These are phyloP conservation scores for Chromobotia macracanthus DNA, from an alignment of 2,797 vertebrate species.

Conservation along the genomic window DNA sequence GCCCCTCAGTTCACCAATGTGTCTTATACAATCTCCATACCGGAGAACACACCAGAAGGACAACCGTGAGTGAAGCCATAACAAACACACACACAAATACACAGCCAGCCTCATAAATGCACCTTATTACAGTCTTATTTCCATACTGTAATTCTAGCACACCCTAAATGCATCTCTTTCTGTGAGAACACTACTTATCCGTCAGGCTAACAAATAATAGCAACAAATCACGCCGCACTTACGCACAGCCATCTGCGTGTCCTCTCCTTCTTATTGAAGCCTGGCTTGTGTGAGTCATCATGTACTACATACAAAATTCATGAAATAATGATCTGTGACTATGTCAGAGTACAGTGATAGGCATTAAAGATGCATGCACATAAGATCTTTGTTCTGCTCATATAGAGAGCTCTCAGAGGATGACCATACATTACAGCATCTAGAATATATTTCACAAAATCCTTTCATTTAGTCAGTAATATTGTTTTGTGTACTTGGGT, in stretches of 20 bases:
- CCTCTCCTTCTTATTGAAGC: constrained; percentile 26
- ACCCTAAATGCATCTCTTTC: constrained; percentile 23
- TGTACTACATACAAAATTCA: constrained; percentile 48
- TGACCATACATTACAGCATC: background rate
- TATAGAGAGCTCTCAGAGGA: constrained; percentile 9
- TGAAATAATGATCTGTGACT: constrained; percentile 49
- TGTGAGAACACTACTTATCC: constrained; percentile 33
- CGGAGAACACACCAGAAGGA: constrained; percentile 78
- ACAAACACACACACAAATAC: constrained; percentile 35
- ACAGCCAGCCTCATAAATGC: constrained; percentile 28
- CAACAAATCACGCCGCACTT: constrained; percentile 33
- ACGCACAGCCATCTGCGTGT: background rate
- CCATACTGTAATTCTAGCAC: constrained; percentile 28
- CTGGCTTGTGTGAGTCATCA: constrained; percentile 13
- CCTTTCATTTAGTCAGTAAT: background rate
- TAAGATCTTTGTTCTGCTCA: constrained; percentile 20
- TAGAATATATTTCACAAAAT: background rate
- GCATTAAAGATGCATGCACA: constrained; percentile 53
- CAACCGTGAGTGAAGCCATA: constrained; percentile 78
- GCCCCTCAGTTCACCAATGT: constrained; percentile 84
- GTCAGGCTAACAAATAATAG: constrained; percentile 40
- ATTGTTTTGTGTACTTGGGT: background rate
- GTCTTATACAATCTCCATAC: constrained; percentile 79
- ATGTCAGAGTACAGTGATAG: constrained; percentile 48
- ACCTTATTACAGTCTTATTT: constrained; percentile 32